Evolutionary conservation across 2,797 vertebrate genomes (phyloP).

Genomic region (Tenualosa thibaudeaui): DNA sequence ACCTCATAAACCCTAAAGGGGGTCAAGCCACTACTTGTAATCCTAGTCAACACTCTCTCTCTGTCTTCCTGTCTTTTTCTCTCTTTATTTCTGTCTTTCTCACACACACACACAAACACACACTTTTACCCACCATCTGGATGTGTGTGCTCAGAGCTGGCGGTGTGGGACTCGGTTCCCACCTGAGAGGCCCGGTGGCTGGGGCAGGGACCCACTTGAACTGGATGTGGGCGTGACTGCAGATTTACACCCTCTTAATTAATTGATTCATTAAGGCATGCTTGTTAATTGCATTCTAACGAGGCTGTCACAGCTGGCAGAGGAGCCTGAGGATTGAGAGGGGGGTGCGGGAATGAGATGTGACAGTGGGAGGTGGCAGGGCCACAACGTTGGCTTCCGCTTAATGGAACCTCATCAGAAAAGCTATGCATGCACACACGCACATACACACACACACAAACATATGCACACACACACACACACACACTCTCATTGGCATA

Average conservation of each 20-base stretch:
- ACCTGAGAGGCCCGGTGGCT: not conserved
- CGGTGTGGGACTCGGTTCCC: not conserved
- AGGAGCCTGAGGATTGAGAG: constrained; percentile 26
- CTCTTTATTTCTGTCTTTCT: not conserved
- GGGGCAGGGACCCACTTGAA: not conserved
- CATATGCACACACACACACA: not conserved
- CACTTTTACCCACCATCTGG: not conserved
- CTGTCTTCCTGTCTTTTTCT: not conserved
- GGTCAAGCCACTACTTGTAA: constrained; percentile 16
- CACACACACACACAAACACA: not conserved
- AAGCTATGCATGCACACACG: not conserved
- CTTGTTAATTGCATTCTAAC: constrained; percentile 44
- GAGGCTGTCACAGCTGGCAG: constrained; percentile 40
- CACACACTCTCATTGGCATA: not conserved
- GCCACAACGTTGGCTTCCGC: not conserved
- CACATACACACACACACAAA: constrained; percentile 22
- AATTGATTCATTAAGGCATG: constrained; percentile 49
- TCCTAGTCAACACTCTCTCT: not conserved
- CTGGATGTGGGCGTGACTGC: constrained; percentile 7
- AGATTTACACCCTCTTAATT: constrained; percentile 39
- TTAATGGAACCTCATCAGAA: not conserved
- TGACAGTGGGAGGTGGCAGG: constrained; percentile 16
- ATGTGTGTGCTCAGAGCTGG: not conserved
- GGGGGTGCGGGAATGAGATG: not conserved
- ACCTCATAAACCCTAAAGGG: constrained; percentile 13